Conservation (phyloP, 92 coral and sea anemone species). For the Isaurus tuberculatus region DNA sequence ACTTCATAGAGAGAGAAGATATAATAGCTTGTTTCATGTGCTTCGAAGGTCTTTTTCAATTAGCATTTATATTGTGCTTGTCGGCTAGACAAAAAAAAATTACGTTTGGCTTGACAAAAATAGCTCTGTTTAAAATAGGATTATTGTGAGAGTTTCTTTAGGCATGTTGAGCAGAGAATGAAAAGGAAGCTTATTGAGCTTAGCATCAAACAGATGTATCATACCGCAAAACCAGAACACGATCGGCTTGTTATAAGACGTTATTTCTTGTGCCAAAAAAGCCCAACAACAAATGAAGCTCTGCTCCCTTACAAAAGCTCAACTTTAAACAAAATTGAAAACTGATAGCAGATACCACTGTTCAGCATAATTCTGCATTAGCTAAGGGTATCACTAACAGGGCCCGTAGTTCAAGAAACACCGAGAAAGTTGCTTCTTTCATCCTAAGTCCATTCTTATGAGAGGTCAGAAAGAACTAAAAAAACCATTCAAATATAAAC, state of each 20-base stretch:
- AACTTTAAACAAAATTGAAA: neutral
- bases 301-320: constrained; percentile 15
- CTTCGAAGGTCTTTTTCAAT: constrained; percentile 7
- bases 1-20: constrained; percentile 13
- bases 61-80: constrained; percentile 45
- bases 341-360: neutral
- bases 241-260: neutral
- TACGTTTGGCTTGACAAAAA: constrained; percentile 37
- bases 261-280: neutral
- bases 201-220: constrained; percentile 4
- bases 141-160: constrained; percentile 24
- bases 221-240: constrained; percentile 7
- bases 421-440: neutral
- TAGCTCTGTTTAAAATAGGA: constrained; percentile 44
- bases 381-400: neutral
- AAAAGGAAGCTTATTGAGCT: constrained; percentile 35
- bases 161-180: constrained; percentile 43
- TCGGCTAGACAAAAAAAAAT: constrained; percentile 50
- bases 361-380: neutral
- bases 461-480: neutral
- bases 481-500: neutral
- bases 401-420: neutral
- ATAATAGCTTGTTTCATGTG: neutral
- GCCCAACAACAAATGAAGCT: neutral
- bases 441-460: constrained; percentile 8